Percentiles rank a stretch among this genome's conserved stretches.
These are phyloP conservation scores for Aleiodes leptofemur DNA, from an alignment of 2,888 invertebrate species.

Conservation along the genomic window DNA sequence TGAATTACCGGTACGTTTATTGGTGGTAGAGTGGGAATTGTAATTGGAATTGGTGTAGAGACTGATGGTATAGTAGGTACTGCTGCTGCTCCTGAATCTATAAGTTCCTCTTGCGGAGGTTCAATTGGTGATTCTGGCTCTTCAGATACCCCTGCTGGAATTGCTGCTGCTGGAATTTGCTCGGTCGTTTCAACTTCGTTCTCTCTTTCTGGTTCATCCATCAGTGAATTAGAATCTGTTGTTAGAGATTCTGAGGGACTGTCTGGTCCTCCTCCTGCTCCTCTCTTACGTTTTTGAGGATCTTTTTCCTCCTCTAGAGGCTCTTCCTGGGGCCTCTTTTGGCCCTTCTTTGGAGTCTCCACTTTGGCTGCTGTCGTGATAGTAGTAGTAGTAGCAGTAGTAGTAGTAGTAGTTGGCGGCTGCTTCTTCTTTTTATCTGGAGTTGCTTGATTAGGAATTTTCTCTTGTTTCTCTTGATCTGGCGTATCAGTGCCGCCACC, in stretches of 20 bases:
- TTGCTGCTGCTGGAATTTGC: constrained; percentile 48
- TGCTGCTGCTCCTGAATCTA: constrained; percentile 54
- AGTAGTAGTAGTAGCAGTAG: background rate
- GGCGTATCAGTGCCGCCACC: constrained; percentile 77
- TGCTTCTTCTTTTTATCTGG: constrained; percentile 76
- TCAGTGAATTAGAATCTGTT: constrained; percentile 89
- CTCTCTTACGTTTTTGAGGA: constrained; percentile 79
- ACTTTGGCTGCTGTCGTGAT: constrained; percentile 58
- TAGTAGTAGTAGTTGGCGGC: constrained; percentile 27
- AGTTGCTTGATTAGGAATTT: constrained; percentile 69
- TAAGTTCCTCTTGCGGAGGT: constrained; percentile 66
- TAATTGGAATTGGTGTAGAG: constrained; percentile 62
- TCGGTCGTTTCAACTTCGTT: constrained; percentile 68
- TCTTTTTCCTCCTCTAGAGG: constrained; percentile 79
- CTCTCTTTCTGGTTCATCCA: constrained; percentile 80
- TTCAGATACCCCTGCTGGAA: constrained; percentile 58
- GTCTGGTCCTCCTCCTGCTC: constrained; percentile 77
- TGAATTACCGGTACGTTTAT: constrained; percentile 73
- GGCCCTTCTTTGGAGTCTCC: constrained; percentile 76
- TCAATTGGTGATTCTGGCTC: constrained; percentile 61
- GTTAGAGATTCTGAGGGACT: constrained; percentile 91
- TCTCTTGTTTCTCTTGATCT: constrained; percentile 74
- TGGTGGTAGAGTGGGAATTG: constrained; percentile 68
- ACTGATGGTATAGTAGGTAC: constrained; percentile 57
- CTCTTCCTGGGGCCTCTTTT: constrained; percentile 78